Evolutionary conservation across 2,888 invertebrate species (phyloP).

Genomic region (Archips crataeganus): DNA sequence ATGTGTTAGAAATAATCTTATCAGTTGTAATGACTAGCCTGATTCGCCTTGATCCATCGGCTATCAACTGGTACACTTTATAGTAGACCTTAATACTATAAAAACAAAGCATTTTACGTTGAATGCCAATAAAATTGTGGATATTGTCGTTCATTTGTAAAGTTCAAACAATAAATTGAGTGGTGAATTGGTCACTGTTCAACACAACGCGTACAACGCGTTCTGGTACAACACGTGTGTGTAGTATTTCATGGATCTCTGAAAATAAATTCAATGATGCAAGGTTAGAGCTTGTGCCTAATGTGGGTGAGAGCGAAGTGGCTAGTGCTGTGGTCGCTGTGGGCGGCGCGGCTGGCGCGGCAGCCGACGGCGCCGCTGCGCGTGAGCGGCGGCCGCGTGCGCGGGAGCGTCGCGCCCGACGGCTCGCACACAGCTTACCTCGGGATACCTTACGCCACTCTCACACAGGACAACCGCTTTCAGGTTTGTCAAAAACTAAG

Average conservation of each 20-base stretch:
- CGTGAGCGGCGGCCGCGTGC: constrained; percentile 61
- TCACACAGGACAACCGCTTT: constrained; percentile 57
- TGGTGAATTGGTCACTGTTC: background rate
- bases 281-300: background rate
- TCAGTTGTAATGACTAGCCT: constrained; percentile 1
- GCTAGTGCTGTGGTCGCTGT: constrained; percentile 73
- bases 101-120: background rate
- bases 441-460: constrained; percentile 69
- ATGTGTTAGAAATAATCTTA: background rate
- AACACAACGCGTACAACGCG: background rate
- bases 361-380: constrained; percentile 64
- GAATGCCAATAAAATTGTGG: background rate
- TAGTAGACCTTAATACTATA: background rate
- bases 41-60: background rate
- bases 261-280: background rate
- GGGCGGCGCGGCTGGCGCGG: constrained; percentile 68
- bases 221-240: background rate
- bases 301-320: constrained; percentile 55
- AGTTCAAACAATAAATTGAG: background rate
- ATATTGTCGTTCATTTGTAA: background rate
- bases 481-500: constrained; percentile 55
- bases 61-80: background rate
- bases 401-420: constrained; percentile 62
- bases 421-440: constrained; percentile 63
- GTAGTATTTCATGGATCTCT: background rate